A percentile compares a stretch with the other conserved stretches of the same genome.
Conservation (phyloP, 2,113 vertebrate genomes). For the Pseudonaja textilis region DNA sequence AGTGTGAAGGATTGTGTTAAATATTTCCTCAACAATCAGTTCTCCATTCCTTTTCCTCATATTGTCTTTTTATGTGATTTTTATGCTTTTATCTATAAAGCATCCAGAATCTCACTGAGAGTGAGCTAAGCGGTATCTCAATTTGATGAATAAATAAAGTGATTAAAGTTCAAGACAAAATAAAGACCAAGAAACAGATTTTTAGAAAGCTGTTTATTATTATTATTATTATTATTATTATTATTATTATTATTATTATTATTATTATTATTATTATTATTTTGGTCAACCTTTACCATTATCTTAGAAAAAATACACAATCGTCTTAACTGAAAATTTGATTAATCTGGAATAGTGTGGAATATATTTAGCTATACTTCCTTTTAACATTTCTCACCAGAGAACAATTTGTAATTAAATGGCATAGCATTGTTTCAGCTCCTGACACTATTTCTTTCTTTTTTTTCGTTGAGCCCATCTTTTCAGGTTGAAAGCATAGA, state of each 20-base stretch:
- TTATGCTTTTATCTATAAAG: no score
- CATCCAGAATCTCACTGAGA: no score
- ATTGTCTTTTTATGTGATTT: no score
- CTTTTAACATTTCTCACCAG: slow-evolving; percentile 73
- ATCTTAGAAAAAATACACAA: slow-evolving; percentile 43
- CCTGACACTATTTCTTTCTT: slow-evolving; percentile 20
- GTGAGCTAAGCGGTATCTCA: background rate
- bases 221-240: background rate
- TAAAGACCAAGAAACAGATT: background rate
- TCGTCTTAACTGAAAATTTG: slow-evolving; percentile 47
- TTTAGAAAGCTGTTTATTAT: background rate
- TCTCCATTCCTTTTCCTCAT: background rate
- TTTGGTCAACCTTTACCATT: slow-evolving; percentile 16
- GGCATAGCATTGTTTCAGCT: slow-evolving; percentile 80
- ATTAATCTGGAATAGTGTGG: slow-evolving; percentile 54
- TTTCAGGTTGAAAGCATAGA: slow-evolving; percentile 85
- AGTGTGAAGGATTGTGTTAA: background rate
- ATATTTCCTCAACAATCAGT: background rate
- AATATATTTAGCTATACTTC: slow-evolving; percentile 54
- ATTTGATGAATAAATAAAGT: background rate
- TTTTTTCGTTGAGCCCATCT: slow-evolving; percentile 76
- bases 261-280: background rate
- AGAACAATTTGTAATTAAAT: slow-evolving; percentile 72
- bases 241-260: no score
- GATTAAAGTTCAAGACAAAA: background rate